Evolutionary conservation across 2,113 vertebrate genomes (phyloP), one percentile per base, ranked within the genome.

Genomic region (Hyla sarda): DNA sequence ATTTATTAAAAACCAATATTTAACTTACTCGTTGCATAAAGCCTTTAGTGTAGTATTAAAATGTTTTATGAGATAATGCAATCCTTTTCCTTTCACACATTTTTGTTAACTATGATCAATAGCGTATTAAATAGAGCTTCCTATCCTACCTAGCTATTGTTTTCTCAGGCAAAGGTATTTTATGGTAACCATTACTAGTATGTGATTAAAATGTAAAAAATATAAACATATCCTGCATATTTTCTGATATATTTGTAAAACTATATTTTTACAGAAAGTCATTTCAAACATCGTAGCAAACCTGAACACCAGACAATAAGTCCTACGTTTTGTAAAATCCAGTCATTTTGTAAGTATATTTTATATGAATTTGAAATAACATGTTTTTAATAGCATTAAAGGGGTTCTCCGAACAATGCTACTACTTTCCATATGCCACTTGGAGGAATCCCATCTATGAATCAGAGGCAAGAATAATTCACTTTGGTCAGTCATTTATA

Each of bases 261-360:
- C 13, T 13, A 62, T 62, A 37, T 41, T 83, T 73, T 54, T 30
- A 1, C 65, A 83, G 82, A 83, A 83, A 73, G 5, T 83, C 4
- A 16, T 73, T 41, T 30, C 67, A n/a, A 73, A 83, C 32, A 73
- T 83, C 5, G 67, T 52, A 17, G 82, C 45, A 56, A 73, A 83
- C 45, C 82, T 83, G 10, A 12, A 30, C 16, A 2, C n/a, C 34
- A 58, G 16, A 72, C 60, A 23, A 71, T 83, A 82, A 82, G 14
- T 37, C 25, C 28, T 2, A 71, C 5, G 23, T 19, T 52, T 67
- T 60, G n/a, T 47, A 5, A 47, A 47, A 65, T 65, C 4, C 60
- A 67, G 60, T 21, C 7, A 50, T 19, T 67, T 10, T 82, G 79
- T 82, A 69, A 82, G 79, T 82, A 67, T 82, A 25, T 65, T 67